These are phyloP conservation scores for Aphyosemion australe DNA, from an alignment of 2,113 vertebrate species.

Conservation along the genomic window DNA sequence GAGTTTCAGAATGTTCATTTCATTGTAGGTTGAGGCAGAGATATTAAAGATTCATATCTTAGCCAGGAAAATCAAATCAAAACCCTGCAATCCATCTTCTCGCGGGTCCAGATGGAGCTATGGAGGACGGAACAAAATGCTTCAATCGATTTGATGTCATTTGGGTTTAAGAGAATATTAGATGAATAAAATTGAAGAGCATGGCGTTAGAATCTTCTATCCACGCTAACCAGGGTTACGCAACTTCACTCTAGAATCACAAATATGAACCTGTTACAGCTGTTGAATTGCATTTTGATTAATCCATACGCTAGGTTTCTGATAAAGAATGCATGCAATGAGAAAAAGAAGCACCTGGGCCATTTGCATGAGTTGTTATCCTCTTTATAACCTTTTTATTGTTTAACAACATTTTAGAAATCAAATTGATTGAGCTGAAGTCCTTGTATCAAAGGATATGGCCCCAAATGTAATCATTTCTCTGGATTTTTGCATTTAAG, in stretches of 20 bases:
- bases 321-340: constrained; percentile 2
- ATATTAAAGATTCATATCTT: neutral
- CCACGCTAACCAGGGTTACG: too few relatives aligned
- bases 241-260: too few relatives aligned
- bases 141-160: neutral
- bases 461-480: neutral
- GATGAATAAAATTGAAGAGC: too few relatives aligned
- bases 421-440: neutral
- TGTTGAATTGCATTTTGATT: neutral
- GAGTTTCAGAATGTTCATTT: neutral
- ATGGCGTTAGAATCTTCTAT: too few relatives aligned
- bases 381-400: neutral
- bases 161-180: neutral
- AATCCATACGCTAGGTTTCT: neutral
- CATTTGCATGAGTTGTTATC: neutral
- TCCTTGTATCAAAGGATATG: too few relatives aligned
- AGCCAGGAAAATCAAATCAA: neutral
- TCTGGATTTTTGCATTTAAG: neutral
- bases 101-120: neutral
- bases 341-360: neutral
- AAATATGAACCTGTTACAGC: neutral
- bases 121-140: neutral
- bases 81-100: neutral
- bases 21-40: neutral
- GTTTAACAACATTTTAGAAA: neutral